These are phyloP conservation scores for Rhombomys opimus DNA, from an alignment of 2,113 vertebrate species.

Conservation along the genomic window DNA sequence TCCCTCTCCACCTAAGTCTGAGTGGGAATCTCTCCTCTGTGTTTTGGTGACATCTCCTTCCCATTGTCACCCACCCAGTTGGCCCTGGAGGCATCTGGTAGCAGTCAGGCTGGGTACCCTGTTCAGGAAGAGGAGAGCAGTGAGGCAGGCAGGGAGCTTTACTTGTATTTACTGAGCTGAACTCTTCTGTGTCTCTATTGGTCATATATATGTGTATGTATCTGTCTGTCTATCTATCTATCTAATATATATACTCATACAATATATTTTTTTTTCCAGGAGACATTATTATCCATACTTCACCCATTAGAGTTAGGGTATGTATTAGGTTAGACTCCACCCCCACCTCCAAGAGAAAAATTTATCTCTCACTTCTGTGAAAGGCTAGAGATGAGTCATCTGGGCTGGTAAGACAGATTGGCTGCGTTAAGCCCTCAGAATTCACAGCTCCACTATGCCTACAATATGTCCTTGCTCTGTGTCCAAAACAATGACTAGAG, in stretches of 20 bases:
- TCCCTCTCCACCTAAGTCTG: not conserved
- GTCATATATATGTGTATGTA: not conserved
- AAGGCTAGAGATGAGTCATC: not conserved
- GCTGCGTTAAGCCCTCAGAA: not conserved
- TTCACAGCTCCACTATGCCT: not conserved
- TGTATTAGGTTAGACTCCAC: not conserved
- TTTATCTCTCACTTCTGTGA: constrained; percentile 1
- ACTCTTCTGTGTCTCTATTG: not conserved
- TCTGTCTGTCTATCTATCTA: not conserved
- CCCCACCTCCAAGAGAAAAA: not conserved
- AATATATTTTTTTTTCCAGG: not conserved
- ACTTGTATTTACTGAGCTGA: not conserved
- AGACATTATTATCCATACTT: not conserved
- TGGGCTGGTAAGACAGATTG: not conserved
- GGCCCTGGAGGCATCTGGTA: not conserved
- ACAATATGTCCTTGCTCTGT: not conserved
- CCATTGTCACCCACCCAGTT: too few relatives aligned
- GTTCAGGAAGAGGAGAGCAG: not conserved
- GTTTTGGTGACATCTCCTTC: not conserved
- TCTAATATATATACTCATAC: not conserved
- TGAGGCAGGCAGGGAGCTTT: rapidly evolving
- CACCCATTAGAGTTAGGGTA: not conserved
- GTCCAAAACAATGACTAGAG: not conserved
- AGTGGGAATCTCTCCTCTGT: not conserved
- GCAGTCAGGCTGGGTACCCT: not conserved